These are phyloP conservation scores for Siniperca obscura DNA, from an alignment of 2,797 vertebrate genomes.

Conservation along the genomic window DNA sequence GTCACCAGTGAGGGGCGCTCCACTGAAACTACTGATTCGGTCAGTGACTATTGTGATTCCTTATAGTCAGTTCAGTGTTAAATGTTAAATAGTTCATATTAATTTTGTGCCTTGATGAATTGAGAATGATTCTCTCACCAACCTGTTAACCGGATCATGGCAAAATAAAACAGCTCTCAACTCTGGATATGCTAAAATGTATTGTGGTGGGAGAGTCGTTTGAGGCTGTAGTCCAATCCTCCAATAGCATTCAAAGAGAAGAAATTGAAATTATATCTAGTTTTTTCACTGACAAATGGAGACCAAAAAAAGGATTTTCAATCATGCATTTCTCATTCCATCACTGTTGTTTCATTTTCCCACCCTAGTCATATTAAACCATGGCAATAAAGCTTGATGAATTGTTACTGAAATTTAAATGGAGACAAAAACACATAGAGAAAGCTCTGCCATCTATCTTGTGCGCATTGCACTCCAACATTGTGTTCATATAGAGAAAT, in stretches of 20 bases:
- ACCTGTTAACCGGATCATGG: neutral
- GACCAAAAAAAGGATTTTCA: neutral
- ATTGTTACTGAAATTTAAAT: neutral
- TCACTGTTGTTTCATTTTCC: neutral
- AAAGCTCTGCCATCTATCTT: neutral
- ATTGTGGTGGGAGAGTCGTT: neutral
- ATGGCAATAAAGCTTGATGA: neutral
- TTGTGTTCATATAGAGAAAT: neutral
- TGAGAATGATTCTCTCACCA: neutral
- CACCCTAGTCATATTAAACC: neutral
- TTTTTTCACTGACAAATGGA: neutral
- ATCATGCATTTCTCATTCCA: neutral
- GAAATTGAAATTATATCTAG: neutral
- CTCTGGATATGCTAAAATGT: neutral
- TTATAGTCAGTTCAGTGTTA: too few relatives aligned
- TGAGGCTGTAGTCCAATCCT: neutral
- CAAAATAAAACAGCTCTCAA: neutral
- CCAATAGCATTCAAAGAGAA: neutral
- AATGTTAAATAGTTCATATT: neutral
- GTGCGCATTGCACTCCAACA: neutral
- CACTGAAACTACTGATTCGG: too few relatives aligned
- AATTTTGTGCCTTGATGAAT: neutral
- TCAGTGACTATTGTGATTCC: too few relatives aligned
- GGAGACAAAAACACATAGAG: neutral
- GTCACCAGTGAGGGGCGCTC: too few relatives aligned